A percentile compares a stretch with the other conserved stretches of the same genome.
These are phyloP conservation scores for Hemichromis elongatus DNA, from an alignment of 2,113 vertebrate species.

Conservation along the genomic window DNA sequence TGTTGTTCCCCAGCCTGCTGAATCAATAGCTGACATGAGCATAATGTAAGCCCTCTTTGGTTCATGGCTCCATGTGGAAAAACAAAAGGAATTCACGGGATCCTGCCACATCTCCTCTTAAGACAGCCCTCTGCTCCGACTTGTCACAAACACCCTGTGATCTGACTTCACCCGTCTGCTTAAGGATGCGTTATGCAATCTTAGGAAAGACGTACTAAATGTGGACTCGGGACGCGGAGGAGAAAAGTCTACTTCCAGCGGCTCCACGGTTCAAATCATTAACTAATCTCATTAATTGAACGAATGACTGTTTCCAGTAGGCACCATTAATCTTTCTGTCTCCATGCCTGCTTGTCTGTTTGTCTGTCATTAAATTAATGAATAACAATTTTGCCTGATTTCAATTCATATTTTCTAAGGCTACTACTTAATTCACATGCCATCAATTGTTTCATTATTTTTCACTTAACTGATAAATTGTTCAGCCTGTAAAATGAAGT, in stretches of 20 bases:
- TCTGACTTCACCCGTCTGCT: constrained; percentile 57
- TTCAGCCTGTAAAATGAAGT: not conserved
- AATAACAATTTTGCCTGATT: not conserved
- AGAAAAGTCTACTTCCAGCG: not conserved
- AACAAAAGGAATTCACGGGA: constrained; percentile 49
- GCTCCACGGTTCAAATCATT: not conserved
- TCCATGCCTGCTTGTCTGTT: not conserved
- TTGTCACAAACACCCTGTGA: constrained; percentile 49
- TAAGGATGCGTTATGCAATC: constrained; percentile 48
- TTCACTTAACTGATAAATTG: not conserved
- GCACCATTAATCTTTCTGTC: not conserved
- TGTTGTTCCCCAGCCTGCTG: constrained; percentile 45
- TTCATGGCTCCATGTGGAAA: constrained; percentile 9
- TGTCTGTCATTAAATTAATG: not conserved
- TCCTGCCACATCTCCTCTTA: constrained; percentile 17
- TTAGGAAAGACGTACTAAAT: constrained; percentile 11
- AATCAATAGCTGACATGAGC: constrained; percentile 67
- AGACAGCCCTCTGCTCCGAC: constrained; percentile 13
- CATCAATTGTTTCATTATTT: not conserved
- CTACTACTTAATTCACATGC: not conserved
- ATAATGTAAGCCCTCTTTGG: constrained; percentile 46
- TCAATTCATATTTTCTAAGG: not conserved
- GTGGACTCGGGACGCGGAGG: constrained; percentile 8
- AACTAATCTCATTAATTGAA: not conserved
- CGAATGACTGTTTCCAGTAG: not conserved